These are phyloP conservation scores for Sarcophilus harrisii DNA, from an alignment of 2,797 vertebrate genomes.

Conservation along the genomic window DNA sequence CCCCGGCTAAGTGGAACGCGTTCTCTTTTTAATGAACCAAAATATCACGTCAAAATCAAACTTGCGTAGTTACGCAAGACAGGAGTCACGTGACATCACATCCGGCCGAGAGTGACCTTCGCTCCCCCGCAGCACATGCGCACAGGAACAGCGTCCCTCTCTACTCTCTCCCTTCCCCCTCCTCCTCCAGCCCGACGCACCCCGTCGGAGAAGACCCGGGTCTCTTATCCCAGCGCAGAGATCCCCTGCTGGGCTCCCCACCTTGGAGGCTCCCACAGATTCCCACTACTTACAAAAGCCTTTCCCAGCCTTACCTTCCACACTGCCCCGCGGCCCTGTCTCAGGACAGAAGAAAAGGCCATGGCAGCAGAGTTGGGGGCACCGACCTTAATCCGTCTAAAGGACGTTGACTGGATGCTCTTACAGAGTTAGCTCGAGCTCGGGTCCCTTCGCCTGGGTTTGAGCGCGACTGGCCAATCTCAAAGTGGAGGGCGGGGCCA, in stretches of 20 bases:
- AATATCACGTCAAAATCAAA: neutral
- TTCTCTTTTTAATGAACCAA: neutral
- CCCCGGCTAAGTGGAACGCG: neutral
- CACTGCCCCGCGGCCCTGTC: slow-evolving; percentile 55
- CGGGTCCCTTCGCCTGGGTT: neutral
- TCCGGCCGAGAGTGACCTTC: neutral
- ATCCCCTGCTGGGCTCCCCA: neutral
- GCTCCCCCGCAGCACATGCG: neutral
- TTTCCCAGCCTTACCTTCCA: slow-evolving; percentile 69
- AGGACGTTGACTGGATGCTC: rapidly evolving
- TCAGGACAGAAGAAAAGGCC: slow-evolving; percentile 62
- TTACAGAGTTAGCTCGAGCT: neutral
- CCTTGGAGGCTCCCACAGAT: neutral
- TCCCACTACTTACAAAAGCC: neutral
- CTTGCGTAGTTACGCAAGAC: neutral
- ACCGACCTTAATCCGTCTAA: rapidly evolving
- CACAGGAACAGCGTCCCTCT: neutral
- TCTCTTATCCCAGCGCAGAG: no score
- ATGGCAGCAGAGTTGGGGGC: slow-evolving; percentile 16
- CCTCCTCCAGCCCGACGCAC: no score
- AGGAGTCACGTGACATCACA: neutral
- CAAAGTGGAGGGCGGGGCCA: neutral
- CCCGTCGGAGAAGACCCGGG: neutral
- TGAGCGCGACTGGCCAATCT: neutral
- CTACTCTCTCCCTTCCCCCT: neutral